phyloP scores from a whole-genome alignment of 2,113 vertebrate genomes.

The Perca flavescens region DNA sequence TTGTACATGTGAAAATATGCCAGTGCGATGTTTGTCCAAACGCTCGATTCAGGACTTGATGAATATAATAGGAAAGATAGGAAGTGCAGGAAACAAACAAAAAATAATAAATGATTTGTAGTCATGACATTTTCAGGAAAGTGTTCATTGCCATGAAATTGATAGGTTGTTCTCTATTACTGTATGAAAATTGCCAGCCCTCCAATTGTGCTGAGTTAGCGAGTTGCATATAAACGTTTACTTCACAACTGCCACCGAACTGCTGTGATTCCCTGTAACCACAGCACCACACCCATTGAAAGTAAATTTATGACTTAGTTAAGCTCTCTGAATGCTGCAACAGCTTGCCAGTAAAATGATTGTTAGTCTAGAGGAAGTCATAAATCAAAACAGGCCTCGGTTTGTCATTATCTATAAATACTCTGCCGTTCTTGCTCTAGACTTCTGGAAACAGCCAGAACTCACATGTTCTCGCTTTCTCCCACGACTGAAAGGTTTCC shows the following conservation, averaged over 20 bases:
- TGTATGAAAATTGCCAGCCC: conserved; percentile 18
- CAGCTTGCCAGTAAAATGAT: conserved; percentile 75
- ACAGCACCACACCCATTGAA: conserved; percentile 37
- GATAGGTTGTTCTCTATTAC: conserved; percentile 11
- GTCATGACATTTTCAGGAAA: conserved; percentile 1
- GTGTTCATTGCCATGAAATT: background rate
- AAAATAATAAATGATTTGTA: conserved; percentile 16
- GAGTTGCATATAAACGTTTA: conserved; percentile 20
- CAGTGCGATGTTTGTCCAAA: conserved; percentile 23
- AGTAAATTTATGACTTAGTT: conserved; percentile 76
- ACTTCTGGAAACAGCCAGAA: conserved; percentile 51
- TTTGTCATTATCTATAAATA: conserved; percentile 81
- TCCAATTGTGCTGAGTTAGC: conserved; percentile 33
- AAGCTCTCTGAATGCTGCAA: conserved; percentile 70
- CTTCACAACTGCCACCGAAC: conserved; percentile 50
- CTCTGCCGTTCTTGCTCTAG: conserved; percentile 43
- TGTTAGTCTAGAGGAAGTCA: conserved; percentile 78
- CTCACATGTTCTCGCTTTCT: conserved; percentile 40
- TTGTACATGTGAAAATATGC: conserved; percentile 15
- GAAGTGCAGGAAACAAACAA: background rate
- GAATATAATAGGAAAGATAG: conserved; percentile 8
- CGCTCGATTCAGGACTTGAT: conserved; percentile 7
- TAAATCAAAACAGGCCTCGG: conserved; percentile 77
- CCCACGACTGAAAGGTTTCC: conserved; percentile 51
- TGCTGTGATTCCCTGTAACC: conserved; percentile 49